These are phyloP conservation scores for Ciconia nigra DNA, from an alignment of 2,797 vertebrate genomes.

Conservation along the genomic window DNA sequence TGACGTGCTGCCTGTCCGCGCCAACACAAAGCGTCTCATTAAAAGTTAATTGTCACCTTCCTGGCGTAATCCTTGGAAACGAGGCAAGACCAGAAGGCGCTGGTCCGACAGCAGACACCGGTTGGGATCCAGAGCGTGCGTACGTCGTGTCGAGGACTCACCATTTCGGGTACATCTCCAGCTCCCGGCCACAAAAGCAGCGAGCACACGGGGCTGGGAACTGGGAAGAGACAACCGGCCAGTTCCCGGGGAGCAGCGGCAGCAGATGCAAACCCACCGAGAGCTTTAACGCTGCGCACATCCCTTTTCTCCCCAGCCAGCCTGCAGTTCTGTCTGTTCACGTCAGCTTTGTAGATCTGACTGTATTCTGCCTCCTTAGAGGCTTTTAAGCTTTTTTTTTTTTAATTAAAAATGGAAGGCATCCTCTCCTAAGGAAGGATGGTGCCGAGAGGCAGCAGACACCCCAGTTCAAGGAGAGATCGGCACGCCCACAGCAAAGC, in stretches of 20 bases:
- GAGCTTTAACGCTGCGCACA: not conserved
- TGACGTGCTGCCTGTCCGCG: fast-evolving
- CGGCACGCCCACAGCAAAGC: not conserved
- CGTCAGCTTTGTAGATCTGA: not conserved
- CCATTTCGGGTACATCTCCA: fast-evolving
- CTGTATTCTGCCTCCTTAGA: not conserved
- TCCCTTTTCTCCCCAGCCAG: not conserved
- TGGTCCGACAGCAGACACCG: not conserved
- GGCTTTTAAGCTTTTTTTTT: not conserved
- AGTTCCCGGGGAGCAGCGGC: fast-evolving
- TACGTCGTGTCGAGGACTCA: fast-evolving
- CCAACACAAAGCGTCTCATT: not conserved
- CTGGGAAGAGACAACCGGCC: not conserved
- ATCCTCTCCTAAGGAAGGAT: not conserved
- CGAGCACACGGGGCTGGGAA: not conserved
- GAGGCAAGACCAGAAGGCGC: not conserved
- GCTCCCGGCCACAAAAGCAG: not conserved
- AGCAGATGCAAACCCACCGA: not conserved
- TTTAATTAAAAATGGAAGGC: not conserved
- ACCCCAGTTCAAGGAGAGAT: not conserved
- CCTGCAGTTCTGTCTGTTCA: not conserved
- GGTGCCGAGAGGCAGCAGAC: not conserved
- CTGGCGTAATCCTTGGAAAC: fast-evolving
- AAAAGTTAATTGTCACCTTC: not conserved
- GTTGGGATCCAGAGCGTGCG: not conserved